Conservation (phyloP, 2,888 invertebrate genomes). For the Chaetoderma sp. region DNA sequence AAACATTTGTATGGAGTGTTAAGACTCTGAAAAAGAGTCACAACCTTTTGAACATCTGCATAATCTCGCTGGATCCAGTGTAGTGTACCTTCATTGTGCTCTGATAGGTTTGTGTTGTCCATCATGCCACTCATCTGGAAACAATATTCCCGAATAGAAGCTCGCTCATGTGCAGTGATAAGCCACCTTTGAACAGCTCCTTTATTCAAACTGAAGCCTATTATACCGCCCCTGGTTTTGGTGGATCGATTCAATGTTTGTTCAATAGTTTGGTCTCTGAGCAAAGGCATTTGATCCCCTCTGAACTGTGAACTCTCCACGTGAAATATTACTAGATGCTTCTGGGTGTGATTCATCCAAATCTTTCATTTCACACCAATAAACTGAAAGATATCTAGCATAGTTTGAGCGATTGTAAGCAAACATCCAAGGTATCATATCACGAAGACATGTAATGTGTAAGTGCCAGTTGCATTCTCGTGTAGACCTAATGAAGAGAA, state of each 20-base stretch:
- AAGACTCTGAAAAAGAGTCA: neutral
- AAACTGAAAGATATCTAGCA: slow-evolving; percentile 22
- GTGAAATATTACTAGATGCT: neutral
- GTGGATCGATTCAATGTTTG: slow-evolving; percentile 23
- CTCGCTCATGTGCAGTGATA: slow-evolving; percentile 7
- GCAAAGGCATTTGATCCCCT: slow-evolving; percentile 11
- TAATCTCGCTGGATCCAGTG: neutral
- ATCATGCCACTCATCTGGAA: slow-evolving; percentile 8
- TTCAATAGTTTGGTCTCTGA: slow-evolving; percentile 21
- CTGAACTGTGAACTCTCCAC: slow-evolving; percentile 18
- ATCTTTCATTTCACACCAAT: slow-evolving; percentile 34
- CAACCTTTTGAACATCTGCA: neutral
- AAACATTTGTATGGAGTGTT: neutral
- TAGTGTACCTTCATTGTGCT: neutral
- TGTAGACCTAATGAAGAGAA: slow-evolving; percentile 19
- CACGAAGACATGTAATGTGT: slow-evolving; percentile 11
- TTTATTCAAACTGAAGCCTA: slow-evolving; percentile 10
- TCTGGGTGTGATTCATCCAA: slow-evolving; percentile 25
- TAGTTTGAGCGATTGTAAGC: slow-evolving; percentile 21
- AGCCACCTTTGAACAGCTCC: slow-evolving; percentile 25
- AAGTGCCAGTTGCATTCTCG: slow-evolving; percentile 23
- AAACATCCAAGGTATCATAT: slow-evolving; percentile 26
- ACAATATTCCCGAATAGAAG: slow-evolving; percentile 12
- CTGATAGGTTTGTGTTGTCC: neutral
- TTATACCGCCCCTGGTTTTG: slow-evolving; percentile 27